These are phyloP conservation scores for Mimas tiliae DNA, from an alignment of 2,888 invertebrate genomes.

Conservation along the genomic window DNA sequence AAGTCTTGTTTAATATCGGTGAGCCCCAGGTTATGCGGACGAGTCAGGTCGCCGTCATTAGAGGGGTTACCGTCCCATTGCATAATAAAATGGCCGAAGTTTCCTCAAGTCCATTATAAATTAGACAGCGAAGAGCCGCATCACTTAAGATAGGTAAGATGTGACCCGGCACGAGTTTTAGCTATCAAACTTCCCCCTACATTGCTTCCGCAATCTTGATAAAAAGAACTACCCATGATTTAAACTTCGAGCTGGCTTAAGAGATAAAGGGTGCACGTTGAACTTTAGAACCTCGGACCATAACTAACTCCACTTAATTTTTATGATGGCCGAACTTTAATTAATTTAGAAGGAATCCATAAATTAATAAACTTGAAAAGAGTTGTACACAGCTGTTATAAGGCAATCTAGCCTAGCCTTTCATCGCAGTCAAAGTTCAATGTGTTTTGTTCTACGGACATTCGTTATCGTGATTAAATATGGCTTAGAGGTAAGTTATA, in stretches of 20 bases:
- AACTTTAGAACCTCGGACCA: conserved; percentile 58
- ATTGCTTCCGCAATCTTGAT: conserved; percentile 79
- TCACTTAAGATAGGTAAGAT: conserved; percentile 84
- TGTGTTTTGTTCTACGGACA: neutral
- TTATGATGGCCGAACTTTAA: conserved; percentile 39
- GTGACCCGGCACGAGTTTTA: conserved; percentile 80
- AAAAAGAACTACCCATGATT: conserved; percentile 81
- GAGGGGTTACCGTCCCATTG: conserved; percentile 83
- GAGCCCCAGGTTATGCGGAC: conserved; percentile 73
- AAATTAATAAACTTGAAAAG: conserved; percentile 19
- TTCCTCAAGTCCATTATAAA: conserved; percentile 85
- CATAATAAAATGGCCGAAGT: conserved; percentile 85
- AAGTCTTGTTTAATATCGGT: conserved; percentile 75
- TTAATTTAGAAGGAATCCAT: conserved; percentile 37
- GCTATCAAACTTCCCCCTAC: conserved; percentile 75
- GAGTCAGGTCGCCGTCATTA: conserved; percentile 81
- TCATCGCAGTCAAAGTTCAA: conserved; percentile 33
- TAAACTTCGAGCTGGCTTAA: conserved; percentile 76
- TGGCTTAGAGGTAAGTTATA: neutral
- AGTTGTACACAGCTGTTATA: conserved; percentile 26
- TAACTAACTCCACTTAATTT: conserved; percentile 47
- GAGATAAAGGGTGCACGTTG: conserved; percentile 60
- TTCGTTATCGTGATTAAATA: neutral
- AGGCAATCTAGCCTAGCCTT: conserved; percentile 35
- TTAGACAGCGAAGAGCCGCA: conserved; percentile 83